These are phyloP conservation scores for Rissa tridactyla DNA, from an alignment of 2,113 vertebrate genomes.

Conservation along the genomic window DNA sequence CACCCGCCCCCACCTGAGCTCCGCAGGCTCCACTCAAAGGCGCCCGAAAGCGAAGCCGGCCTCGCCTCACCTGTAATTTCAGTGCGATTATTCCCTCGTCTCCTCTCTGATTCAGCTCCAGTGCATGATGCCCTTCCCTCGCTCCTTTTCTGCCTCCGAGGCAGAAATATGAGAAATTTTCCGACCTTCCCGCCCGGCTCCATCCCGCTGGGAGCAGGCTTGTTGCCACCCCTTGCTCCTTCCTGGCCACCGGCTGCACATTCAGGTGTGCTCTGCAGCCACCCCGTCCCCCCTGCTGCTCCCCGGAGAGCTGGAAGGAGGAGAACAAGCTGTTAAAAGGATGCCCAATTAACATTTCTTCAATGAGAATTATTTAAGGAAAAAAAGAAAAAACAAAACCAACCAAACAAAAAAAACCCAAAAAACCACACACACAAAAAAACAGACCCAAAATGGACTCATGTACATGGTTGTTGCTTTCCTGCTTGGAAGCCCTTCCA, in stretches of 20 bases:
- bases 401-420: background rate
- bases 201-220: background rate
- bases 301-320: background rate
- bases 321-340: background rate
- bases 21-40: background rate
- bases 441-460: background rate
- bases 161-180: too few species aligned
- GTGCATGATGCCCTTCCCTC: background rate
- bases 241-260: background rate
- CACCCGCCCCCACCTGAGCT: rapidly evolving
- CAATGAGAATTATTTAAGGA: background rate
- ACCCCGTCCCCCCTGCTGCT: background rate
- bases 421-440: background rate
- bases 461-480: rapidly evolving
- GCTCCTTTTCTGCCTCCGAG: rapidly evolving
- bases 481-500: background rate
- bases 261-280: background rate
- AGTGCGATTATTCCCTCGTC: background rate
- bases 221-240: rapidly evolving
- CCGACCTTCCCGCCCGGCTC: rapidly evolving
- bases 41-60: rapidly evolving
- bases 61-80: background rate
- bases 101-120: background rate
- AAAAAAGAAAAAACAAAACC: too few species aligned
- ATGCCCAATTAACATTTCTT: conserved; percentile 4